Base-by-base conservation (phyloP, 2,888 invertebrate species). In the Caenorhabditis panamensis region DNA sequence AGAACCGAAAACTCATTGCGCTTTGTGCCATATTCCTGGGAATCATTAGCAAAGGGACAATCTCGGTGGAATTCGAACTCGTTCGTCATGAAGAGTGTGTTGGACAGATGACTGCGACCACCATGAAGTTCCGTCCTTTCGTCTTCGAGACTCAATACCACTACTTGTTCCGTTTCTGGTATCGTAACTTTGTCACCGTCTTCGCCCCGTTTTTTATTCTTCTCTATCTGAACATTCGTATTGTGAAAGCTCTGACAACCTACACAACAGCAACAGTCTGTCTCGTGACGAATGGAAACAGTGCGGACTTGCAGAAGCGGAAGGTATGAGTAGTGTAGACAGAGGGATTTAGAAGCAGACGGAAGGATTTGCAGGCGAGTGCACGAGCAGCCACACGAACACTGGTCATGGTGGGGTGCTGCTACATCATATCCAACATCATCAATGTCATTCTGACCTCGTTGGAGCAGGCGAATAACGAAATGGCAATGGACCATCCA, bases 181-280 rank as follows among this genome's bases (percentile, higher is more conserved):
- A 88, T 76, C 87, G 90, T 2, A 89, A 90, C 77, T 83, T 90
- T 59, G 88, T 89, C 6, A 90, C 89, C 20, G 83, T 89, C 36
- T 88, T 90, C 78, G 87, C 88, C 13, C 90, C 90, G 6, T 90
- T 90, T 82, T 86, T 89, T 77, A 87, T 88, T 53, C 84, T 90
- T 13, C 77, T 85, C 75, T 85, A 82, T 41, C 75, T 89, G 36
- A 89, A 90, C 67, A 82, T 87, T 36, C 76, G 86, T 9, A 90
- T 90, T 24, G 88, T 90, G 13, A 79, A 75, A 20, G 81, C 84
- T 0, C 49, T 84, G 22, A 82, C 83, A 2, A 75, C 79, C 0
- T 79, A 79, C 49, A 64, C 79, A 5, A 69, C 79, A 0, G 79
- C 79, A 2, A 75, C 79, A 6, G 69, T 79, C 5, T 79, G 79